Evolutionary conservation across 2,113 vertebrate species (phyloP).

Genomic region (Eleginops maclovinus): DNA sequence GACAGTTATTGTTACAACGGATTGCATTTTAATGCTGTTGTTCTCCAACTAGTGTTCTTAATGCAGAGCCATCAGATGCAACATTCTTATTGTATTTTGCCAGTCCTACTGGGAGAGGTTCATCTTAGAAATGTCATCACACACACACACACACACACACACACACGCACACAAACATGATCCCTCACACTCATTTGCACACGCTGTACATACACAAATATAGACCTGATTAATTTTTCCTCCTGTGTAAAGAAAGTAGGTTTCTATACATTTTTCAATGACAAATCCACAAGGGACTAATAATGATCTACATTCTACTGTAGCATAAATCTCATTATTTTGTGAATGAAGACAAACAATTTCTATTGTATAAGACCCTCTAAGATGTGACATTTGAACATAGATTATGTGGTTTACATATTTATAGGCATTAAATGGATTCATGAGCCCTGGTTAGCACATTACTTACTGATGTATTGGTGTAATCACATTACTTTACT

Average conservation of each 20-base stretch:
- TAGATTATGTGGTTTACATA: not conserved
- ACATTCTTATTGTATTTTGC: slow-evolving; percentile 28
- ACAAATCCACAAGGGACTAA: slow-evolving; percentile 14
- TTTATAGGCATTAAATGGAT: slow-evolving; percentile 7
- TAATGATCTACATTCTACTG: not conserved
- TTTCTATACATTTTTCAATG: slow-evolving; percentile 25
- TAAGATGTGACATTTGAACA: not conserved
- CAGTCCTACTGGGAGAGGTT: slow-evolving; percentile 28
- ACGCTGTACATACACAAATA: not conserved
- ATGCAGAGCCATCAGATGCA: slow-evolving; percentile 57
- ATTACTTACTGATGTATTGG: slow-evolving; percentile 21
- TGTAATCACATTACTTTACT: slow-evolving; percentile 18
- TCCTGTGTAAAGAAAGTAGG: slow-evolving; percentile 4
- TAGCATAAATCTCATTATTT: slow-evolving; percentile 33
- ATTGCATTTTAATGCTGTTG: slow-evolving; percentile 20
- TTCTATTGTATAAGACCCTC: slow-evolving; percentile 1
- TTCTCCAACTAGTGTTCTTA: slow-evolving; percentile 62
- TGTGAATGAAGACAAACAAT: slow-evolving; percentile 23
- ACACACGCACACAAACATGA: no score
- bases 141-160: not conserved
- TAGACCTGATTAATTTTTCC: slow-evolving; percentile 36
- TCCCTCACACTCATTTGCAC: slow-evolving; percentile 2
- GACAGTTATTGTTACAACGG: slow-evolving; percentile 34
- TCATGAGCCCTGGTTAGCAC: slow-evolving; percentile 14
- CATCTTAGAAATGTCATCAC: slow-evolving; percentile 27